phyloP scores from a whole-genome alignment of 2,797 vertebrate genomes.

The Psittacula derbiana region DNA sequence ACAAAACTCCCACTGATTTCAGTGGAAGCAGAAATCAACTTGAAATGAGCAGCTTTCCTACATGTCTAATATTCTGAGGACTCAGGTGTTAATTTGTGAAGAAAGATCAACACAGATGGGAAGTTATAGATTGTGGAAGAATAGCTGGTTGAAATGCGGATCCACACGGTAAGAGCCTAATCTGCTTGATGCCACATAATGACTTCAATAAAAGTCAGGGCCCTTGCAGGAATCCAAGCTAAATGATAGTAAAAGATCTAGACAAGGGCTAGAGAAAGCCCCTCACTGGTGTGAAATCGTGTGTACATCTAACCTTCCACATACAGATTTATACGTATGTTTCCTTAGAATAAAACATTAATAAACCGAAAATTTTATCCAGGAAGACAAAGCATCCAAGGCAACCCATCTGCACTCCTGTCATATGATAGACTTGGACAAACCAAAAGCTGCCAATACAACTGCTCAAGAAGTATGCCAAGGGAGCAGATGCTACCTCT shows the following conservation, averaged over 20 bases:
- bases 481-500: constrained; percentile 63
- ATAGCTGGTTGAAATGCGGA: constrained; percentile 57
- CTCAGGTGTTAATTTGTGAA: constrained; percentile 56
- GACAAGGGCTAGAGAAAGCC: neutral
- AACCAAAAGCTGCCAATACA: constrained; percentile 54
- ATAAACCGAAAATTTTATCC: neutral
- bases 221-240: constrained; percentile 29
- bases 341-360: constrained; percentile 6
- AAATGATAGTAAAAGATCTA: constrained; percentile 13
- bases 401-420: constrained; percentile 53
- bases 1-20: constrained; percentile 32
- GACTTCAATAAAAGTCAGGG: constrained; percentile 8
- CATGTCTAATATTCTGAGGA: constrained; percentile 33
- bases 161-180: constrained; percentile 55
- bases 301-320: neutral
- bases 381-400: constrained; percentile 19
- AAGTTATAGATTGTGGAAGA: constrained; percentile 51
- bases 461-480: constrained; percentile 55
- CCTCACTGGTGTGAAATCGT: constrained; percentile 1
- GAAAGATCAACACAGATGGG: constrained; percentile 68
- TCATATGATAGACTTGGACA: constrained; percentile 47
- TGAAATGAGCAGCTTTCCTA: constrained; percentile 44
- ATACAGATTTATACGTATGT: neutral
- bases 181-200: constrained; percentile 32
- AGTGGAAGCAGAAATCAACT: constrained; percentile 34